Evolutionary conservation across 2,888 invertebrate genomes (phyloP).

Genomic region (Hydrotaea cyrtoneurina): DNA sequence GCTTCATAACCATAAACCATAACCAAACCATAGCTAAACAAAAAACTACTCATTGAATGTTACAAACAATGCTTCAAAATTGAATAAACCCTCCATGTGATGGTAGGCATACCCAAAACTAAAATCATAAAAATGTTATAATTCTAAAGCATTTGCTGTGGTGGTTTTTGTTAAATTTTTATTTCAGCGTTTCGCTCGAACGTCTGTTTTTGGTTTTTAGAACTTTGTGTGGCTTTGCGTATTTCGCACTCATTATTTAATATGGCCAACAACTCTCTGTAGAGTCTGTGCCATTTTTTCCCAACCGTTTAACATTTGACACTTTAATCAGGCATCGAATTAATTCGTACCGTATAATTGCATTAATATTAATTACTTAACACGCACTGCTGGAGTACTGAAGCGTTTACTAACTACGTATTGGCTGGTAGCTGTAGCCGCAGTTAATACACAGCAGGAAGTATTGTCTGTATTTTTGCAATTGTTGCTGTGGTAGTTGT

Average conservation of each 20-base stretch:
- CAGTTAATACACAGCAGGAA: not conserved
- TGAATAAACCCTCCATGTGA: too few species aligned
- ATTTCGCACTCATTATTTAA: conserved; percentile 38
- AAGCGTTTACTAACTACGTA: not conserved
- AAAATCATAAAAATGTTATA: too few species aligned
- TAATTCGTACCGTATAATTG: conserved; percentile 77
- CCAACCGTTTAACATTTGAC: conserved; percentile 69
- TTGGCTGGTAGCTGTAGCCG: not conserved
- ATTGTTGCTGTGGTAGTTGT: not conserved
- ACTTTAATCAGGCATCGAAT: conserved; percentile 79
- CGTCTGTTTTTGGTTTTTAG: not conserved
- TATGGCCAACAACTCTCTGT: conserved; percentile 36
- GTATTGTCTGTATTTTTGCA: not conserved
- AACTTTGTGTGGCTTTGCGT: not conserved
- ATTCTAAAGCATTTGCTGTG: too few species aligned
- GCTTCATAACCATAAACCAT: too few species aligned
- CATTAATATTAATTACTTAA: conserved; percentile 78
- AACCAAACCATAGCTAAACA: too few species aligned
- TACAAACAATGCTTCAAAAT: too few species aligned
- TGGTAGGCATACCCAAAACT: too few species aligned
- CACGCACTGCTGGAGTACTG: not conserved
- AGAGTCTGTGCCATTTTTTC: conserved; percentile 42
- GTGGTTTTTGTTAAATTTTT: too few species aligned
- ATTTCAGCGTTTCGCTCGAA: too few species aligned
- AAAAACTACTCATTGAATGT: too few species aligned